Percentiles rank a stretch among this genome's conserved stretches.
These are phyloP conservation scores for Trachelus iudaicus DNA, from an alignment of 2,888 invertebrate genomes.

Conservation along the genomic window DNA sequence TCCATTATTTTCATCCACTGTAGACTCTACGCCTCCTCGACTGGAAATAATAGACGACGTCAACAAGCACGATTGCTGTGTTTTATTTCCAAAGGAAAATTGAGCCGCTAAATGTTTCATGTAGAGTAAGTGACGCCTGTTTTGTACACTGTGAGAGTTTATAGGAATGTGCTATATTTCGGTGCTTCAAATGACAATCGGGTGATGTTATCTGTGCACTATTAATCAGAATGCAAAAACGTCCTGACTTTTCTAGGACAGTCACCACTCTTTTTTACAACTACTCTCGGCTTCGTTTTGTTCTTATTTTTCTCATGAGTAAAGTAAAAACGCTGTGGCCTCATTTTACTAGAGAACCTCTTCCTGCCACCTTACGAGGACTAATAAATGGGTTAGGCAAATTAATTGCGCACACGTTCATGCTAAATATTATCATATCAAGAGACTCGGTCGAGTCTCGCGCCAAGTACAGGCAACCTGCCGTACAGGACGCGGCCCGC, in stretches of 20 bases:
- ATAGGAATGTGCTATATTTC: neutral
- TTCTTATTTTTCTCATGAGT: neutral
- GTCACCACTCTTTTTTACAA: constrained; percentile 18
- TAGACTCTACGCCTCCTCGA: too few relatives aligned
- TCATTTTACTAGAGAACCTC: neutral
- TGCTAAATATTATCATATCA: neutral
- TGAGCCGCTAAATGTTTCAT: neutral
- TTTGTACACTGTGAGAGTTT: neutral
- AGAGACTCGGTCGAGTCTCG: too few relatives aligned
- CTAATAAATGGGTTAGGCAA: neutral
- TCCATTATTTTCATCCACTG: too few relatives aligned
- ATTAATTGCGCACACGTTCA: neutral
- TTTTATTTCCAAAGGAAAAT: neutral
- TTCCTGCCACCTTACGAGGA: neutral
- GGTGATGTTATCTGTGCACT: constrained; percentile 26
- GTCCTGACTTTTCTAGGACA: constrained; percentile 23
- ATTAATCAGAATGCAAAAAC: constrained; percentile 32
- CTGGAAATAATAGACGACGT: neutral
- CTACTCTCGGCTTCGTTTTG: constrained; percentile 24
- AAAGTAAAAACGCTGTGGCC: neutral
- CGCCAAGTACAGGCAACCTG: too few relatives aligned
- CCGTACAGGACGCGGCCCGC: too few relatives aligned
- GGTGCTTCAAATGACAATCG: constrained; percentile 19
- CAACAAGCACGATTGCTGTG: neutral
- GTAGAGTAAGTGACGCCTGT: neutral